These are phyloP conservation scores for Meiosimyza platycephala DNA, from an alignment of 2,888 invertebrate species.

Conservation along the genomic window DNA sequence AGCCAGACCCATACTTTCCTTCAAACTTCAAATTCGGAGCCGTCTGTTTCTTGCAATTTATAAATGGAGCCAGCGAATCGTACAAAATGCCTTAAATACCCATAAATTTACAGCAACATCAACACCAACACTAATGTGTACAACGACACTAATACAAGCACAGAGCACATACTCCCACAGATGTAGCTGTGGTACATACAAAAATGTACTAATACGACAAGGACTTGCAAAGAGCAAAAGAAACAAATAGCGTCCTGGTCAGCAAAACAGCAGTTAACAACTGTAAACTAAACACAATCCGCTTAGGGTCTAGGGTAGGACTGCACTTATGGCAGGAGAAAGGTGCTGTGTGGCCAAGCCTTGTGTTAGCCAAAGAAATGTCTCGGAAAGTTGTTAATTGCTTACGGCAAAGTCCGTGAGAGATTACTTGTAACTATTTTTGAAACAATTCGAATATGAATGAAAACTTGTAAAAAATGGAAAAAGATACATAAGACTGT, in stretches of 20 bases:
- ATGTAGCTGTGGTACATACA: neutral
- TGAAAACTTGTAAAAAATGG: too few relatives aligned
- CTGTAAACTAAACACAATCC: conserved; percentile 25
- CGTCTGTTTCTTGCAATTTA: conserved; percentile 11
- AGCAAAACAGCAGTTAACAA: conserved; percentile 15
- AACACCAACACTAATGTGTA: neutral
- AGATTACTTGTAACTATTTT: too few relatives aligned
- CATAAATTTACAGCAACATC: conserved; percentile 26
- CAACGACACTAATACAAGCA: conserved; percentile 4
- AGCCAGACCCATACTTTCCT: neutral
- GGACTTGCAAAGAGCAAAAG: neutral
- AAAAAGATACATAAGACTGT: too few relatives aligned
- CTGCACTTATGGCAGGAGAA: too few relatives aligned
- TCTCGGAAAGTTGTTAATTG: too few relatives aligned
- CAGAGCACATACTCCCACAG: neutral
- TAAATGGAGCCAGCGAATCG: conserved; percentile 13
- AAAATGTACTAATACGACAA: conserved; percentile 3
- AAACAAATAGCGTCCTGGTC: neutral
- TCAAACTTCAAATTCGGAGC: neutral
- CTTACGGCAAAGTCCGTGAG: too few relatives aligned
- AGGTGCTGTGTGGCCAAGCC: too few relatives aligned
- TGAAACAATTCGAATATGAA: too few relatives aligned
- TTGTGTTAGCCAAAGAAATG: too few relatives aligned
- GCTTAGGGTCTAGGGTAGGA: conserved; percentile 12
- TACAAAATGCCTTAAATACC: conserved; percentile 7